These are phyloP conservation scores for Spongilla lacustris DNA, from an alignment of 37 sponge, comb jelly and placozoan species.

Conservation along the genomic window DNA sequence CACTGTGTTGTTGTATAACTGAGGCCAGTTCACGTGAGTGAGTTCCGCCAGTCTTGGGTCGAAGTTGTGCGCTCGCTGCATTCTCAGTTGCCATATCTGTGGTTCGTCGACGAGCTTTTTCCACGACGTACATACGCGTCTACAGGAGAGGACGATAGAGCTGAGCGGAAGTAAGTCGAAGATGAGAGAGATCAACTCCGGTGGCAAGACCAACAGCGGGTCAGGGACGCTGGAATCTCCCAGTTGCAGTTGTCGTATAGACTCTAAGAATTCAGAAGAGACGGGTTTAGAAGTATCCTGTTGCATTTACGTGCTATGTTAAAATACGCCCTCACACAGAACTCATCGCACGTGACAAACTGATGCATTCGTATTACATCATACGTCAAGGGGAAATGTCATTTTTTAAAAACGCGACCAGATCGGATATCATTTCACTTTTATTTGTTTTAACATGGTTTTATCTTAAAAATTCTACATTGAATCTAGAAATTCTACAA, in stretches of 20 bases:
- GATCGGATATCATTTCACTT: too few species aligned
- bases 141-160: constrained; percentile 19
- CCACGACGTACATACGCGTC: constrained; percentile 48
- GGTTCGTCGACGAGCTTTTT: constrained; percentile 24
- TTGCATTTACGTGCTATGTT: too few species aligned
- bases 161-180: constrained; percentile 35
- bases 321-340: too few species aligned
- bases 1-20: constrained; percentile 26
- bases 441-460: too few species aligned
- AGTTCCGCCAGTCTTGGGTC: constrained; percentile 3
- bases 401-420: too few species aligned
- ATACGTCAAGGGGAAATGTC: too few species aligned
- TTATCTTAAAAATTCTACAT: too few species aligned
- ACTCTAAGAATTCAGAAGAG: not conserved
- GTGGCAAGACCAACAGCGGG: constrained; percentile 23
- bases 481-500: too few species aligned
- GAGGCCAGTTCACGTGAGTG: constrained; percentile 44
- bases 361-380: too few species aligned
- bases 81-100: constrained; percentile 41
- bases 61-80: constrained; percentile 25
- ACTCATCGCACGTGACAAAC: too few species aligned
- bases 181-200: constrained; percentile 20
- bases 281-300: not conserved
- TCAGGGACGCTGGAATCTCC: not conserved
- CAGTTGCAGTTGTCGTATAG: not conserved